Evolutionary conservation across 37 sponge, comb jelly and placozoan species (phyloP).

Genomic region (Tethya wilhelma): DNA sequence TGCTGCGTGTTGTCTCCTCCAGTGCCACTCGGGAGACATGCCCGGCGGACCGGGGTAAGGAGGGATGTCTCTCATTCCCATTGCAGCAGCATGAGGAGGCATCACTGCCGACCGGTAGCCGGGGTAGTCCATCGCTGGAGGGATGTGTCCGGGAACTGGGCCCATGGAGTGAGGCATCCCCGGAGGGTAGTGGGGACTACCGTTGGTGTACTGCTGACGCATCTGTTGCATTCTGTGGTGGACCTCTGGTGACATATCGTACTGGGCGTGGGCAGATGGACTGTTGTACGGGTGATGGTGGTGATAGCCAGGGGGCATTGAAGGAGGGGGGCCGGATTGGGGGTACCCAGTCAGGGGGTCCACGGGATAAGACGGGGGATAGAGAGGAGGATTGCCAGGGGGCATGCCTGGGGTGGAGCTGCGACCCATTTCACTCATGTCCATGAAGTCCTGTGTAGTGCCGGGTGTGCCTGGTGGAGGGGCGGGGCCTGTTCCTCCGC

Average conservation of each 20-base stretch:
- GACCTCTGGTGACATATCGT: conserved; percentile 17
- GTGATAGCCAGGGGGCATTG: conserved; percentile 2
- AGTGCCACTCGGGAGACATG: conserved; percentile 47
- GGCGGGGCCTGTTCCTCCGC: not conserved
- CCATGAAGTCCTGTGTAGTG: conserved; percentile 5
- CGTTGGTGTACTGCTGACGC: not conserved
- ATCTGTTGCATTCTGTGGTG: conserved; percentile 33
- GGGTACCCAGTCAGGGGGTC: not conserved
- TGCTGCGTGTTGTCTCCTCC: conserved; percentile 30
- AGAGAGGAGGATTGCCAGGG: conserved; percentile 6
- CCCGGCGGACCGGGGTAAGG: conserved; percentile 23
- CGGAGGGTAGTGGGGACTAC: conserved; percentile 7
- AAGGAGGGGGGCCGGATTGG: conserved; percentile 1
- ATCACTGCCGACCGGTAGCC: conserved; percentile 6
- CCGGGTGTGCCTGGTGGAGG: conserved; percentile 13
- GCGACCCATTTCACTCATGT: conserved; percentile 27
- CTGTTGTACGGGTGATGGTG: conserved; percentile 5
- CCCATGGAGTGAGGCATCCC: conserved; percentile 1
- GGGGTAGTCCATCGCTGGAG: conserved; percentile 16
- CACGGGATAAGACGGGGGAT: conserved; percentile 38
- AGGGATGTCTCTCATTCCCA: conserved; percentile 10
- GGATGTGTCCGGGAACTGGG: not conserved
- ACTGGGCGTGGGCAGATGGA: not conserved
- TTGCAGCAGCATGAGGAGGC: not conserved
- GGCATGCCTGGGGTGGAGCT: conserved; percentile 3